Evolutionary conservation across 2,888 invertebrate genomes (phyloP), one percentile per base, ranked within the genome.

Genomic region (Scaeva pyrastri): DNA sequence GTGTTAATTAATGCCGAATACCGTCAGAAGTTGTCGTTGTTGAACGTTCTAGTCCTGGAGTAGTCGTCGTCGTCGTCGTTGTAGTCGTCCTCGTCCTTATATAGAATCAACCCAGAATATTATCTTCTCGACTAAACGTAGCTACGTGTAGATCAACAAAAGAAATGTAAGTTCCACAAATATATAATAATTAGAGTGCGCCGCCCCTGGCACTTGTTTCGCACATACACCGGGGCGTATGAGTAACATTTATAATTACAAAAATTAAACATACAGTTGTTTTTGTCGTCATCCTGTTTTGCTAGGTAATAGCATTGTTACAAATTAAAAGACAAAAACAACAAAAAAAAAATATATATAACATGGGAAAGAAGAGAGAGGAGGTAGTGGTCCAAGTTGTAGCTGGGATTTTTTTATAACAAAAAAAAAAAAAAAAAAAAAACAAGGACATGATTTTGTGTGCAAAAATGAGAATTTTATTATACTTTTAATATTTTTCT

Each of bases 1-100:
- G 89, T 91, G 91, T 91, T 91, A 91, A 91, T 91, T 91, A 91
- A 91, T 90, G 90, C 88, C 87, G 81, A 88, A 88, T 88, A 88
- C 88, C 89, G 76, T 66, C 26, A 23, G 23, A 31, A 48, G 48
- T 76, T 89, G 88, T 88, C 88, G 73, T 81, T 45, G 36, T 48
- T 36, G 55, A 71, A 39, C 66, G n/a, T 48, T 88, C 26, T 31
- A 1, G 31, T 31, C 1, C 8, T 31, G 31, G 6, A 8, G 87
- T 71, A 88, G 88, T 88, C 88, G 87, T 88, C 89, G 88, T 87
- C 87, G 81, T 88, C 64, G 73, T 71, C 43, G 77, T 73, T 88
- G 88, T 88, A 87, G 88, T 88, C 89, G 89, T 88, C 87, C 79
- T 88, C 73, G 77, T 71, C 55, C 31, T 56, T 31, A 31, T 31